A percentile compares a stretch with the other conserved stretches of the same genome.
Evolutionary conservation across 1,140 invertebrate species (phyloP).

Genomic region (Pomacea maculata): DNA sequence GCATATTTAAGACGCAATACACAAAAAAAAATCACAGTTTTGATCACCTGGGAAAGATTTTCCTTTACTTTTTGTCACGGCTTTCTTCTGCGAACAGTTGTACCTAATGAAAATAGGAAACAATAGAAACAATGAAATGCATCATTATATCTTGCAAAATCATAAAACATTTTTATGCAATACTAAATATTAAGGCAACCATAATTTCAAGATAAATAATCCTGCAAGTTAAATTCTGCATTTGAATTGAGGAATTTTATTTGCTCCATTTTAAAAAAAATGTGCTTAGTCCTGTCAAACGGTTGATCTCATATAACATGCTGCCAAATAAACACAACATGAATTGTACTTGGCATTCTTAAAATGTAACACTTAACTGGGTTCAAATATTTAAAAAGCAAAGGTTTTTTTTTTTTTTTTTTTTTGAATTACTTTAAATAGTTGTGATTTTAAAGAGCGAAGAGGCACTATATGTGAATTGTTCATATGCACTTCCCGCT

Average conservation of each 20-base stretch:
- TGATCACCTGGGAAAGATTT: neutral
- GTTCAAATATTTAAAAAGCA: too few species aligned
- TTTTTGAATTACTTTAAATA: constrained; percentile 16
- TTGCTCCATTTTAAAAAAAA: too few species aligned
- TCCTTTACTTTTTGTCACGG: constrained; percentile 3
- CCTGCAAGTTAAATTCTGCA: too few species aligned
- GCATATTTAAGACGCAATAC: neutral
- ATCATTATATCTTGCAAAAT: neutral
- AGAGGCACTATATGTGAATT: constrained; percentile 14
- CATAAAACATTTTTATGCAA: neutral
- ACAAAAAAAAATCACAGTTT: neutral
- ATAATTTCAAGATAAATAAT: too few species aligned
- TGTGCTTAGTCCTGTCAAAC: too few species aligned
- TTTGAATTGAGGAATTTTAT: too few species aligned
- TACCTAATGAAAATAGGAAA: constrained; percentile 7
- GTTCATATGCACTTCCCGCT: neutral
- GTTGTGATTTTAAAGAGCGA: constrained; percentile 19
- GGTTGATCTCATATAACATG: too few species aligned
- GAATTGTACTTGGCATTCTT: too few species aligned
- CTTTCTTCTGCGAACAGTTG: constrained; percentile 22
- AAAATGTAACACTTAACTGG: too few species aligned
- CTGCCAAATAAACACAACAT: too few species aligned
- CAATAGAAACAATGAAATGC: neutral
- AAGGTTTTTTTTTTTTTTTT: too few species aligned
- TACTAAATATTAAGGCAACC: neutral